These are phyloP conservation scores for Triops cancriformis DNA, from an alignment of 1,140 invertebrate genomes.

Conservation along the genomic window DNA sequence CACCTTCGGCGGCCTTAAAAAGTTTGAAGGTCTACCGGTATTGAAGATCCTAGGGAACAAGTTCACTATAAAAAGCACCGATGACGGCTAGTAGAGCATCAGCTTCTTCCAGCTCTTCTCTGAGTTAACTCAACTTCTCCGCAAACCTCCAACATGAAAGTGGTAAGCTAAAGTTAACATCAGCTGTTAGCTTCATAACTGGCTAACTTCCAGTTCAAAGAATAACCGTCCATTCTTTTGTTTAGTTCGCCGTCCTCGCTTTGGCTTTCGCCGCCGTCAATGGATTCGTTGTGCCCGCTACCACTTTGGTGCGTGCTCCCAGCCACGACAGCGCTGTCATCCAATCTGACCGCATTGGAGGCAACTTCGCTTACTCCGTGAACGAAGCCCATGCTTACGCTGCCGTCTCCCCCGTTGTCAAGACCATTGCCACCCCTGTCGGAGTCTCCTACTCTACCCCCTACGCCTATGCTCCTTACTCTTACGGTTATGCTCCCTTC, in stretches of 20 bases:
- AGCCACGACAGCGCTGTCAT: conserved; percentile 36
- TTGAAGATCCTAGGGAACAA: background rate
- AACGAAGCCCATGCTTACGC: conserved; percentile 35
- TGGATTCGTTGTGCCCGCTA: conserved; percentile 28
- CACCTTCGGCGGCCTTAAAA: background rate
- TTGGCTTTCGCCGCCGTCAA: conserved; percentile 30
- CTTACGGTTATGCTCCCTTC: background rate
- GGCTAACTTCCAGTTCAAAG: too few species aligned
- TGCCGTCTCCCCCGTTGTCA: conserved; percentile 33
- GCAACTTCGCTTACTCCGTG: conserved; percentile 37
- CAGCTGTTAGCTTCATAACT: too few species aligned
- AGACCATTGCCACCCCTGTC: conserved; percentile 31
- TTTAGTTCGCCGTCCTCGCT: conserved; percentile 31
- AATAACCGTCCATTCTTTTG: background rate
- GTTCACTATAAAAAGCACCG: background rate
- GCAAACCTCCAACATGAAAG: conserved; percentile 13
- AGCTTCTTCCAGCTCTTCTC: background rate
- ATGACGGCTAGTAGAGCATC: background rate
- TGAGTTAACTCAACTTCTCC: conserved; percentile 5
- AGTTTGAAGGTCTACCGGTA: background rate
- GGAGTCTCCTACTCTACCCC: conserved; percentile 31
- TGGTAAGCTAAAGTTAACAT: background rate
- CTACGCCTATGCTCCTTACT: background rate
- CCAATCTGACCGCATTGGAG: conserved; percentile 36
- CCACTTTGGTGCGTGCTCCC: conserved; percentile 32